These are phyloP conservation scores for Prosapia bicincta DNA, from an alignment of 2,888 invertebrate genomes.

Conservation along the genomic window DNA sequence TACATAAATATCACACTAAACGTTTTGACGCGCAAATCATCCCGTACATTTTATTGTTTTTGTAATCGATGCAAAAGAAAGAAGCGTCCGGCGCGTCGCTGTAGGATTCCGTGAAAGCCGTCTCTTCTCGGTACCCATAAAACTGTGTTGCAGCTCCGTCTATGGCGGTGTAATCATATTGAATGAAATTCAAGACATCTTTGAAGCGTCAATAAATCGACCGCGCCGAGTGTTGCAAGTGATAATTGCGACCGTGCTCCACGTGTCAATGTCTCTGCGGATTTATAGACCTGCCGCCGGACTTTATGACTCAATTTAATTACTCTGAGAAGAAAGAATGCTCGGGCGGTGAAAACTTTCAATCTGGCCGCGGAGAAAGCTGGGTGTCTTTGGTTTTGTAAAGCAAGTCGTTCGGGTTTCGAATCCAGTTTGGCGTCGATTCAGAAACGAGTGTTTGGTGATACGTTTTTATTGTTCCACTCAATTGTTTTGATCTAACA, in stretches of 20 bases:
- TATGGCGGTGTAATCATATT: not conserved
- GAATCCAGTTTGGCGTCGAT: no score
- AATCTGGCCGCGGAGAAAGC: no score
- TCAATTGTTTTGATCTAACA: no score
- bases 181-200: not conserved
- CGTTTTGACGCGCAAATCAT: no score
- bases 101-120: not conserved
- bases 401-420: no score
- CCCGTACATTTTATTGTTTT: not conserved
- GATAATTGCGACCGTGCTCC: not conserved
- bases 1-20: no score
- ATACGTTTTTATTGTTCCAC: no score
- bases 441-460: no score
- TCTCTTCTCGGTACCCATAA: not conserved
- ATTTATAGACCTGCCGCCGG: not conserved
- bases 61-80: not conserved
- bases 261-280: not conserved
- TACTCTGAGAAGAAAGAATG: not conserved
- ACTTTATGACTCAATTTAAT: not conserved
- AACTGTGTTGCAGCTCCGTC: not conserved
- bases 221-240: not conserved
- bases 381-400: no score
- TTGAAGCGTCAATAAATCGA: not conserved
- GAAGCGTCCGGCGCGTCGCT: not conserved
- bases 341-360: not conserved